These are phyloP conservation scores for Nycticryphes semicollaris DNA, from an alignment of 2,113 vertebrate species.

Conservation along the genomic window DNA sequence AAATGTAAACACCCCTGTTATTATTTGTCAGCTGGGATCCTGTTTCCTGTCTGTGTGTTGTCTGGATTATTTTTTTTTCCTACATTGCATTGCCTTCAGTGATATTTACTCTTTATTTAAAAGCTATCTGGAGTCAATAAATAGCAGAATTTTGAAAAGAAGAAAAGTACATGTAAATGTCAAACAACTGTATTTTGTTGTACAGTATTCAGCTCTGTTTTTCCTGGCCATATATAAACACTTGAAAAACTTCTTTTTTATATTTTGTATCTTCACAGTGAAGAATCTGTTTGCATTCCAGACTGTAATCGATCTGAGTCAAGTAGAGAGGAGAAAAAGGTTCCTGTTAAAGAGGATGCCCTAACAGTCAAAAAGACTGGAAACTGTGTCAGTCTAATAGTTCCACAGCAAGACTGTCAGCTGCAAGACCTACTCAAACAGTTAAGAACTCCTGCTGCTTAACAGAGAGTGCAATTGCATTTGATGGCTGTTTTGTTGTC, in stretches of 20 bases:
- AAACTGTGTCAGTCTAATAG: conserved; percentile 50
- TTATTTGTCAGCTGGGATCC: background rate
- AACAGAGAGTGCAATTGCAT: conserved; percentile 18
- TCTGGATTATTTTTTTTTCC: background rate
- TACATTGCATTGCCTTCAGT: background rate
- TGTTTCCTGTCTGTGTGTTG: background rate
- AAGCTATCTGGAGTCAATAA: background rate
- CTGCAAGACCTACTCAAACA: conserved; percentile 54
- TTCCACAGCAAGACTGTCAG: conserved; percentile 53
- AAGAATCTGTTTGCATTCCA: conserved; percentile 65
- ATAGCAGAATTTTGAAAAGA: background rate
- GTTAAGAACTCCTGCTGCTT: conserved; percentile 58
- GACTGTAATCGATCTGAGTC: conserved; percentile 60
- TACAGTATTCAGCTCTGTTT: conserved; percentile 22
- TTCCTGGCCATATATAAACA: background rate
- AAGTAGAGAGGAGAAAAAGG: conserved; percentile 62
- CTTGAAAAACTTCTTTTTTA: conserved; percentile 43
- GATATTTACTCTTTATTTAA: conserved; percentile 1
- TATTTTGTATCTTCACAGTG: conserved; percentile 55
- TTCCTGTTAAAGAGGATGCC: conserved; percentile 53
- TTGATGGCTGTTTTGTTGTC: conserved; percentile 57
- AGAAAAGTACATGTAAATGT: conserved; percentile 20
- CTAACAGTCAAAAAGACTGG: conserved; percentile 57
- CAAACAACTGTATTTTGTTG: background rate
- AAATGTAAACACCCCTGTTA: background rate